phyloP scores from a whole-genome alignment of 2,113 vertebrate genomes.

The Bagarius yarrelli region DNA sequence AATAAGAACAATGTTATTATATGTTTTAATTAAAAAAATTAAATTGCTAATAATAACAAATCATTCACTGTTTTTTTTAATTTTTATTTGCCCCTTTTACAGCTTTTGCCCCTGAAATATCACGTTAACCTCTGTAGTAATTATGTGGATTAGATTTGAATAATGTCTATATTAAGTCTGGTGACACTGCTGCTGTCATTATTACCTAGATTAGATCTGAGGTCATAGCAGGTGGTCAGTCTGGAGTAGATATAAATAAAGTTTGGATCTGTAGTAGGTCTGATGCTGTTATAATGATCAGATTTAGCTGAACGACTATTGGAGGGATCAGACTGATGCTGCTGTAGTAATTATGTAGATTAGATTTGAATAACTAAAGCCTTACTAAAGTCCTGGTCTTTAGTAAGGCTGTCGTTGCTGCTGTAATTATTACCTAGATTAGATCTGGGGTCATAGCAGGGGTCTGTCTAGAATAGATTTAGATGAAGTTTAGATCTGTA shows the following conservation, averaged over 20 bases:
- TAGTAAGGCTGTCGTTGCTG: not conserved
- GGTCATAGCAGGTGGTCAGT: no score
- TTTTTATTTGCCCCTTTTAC: no score
- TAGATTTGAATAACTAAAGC: not conserved
- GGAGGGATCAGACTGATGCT: no score
- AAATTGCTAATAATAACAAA: no score
- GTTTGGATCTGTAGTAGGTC: not conserved
- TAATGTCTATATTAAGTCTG: not conserved
- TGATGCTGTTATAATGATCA: no score
- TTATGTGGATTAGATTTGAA: constrained; percentile 1
- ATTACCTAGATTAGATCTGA: not conserved
- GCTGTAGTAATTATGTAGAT: not conserved
- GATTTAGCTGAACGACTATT: no score
- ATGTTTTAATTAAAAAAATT: no score
- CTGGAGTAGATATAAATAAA: no score
- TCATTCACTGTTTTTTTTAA: no score
- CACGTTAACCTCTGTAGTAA: no score
- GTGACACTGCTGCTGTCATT: not conserved
- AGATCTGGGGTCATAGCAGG: not conserved
- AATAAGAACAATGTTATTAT: no score
- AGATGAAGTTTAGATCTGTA: not conserved
- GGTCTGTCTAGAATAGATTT: not conserved
- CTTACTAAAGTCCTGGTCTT: not conserved
- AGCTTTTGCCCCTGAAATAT: no score
- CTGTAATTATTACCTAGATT: not conserved